A percentile compares a stretch with the other conserved stretches of the same genome.
phyloP scores from a whole-genome alignment of 2,113 vertebrate species.

The Hippocampus abdominalis region DNA sequence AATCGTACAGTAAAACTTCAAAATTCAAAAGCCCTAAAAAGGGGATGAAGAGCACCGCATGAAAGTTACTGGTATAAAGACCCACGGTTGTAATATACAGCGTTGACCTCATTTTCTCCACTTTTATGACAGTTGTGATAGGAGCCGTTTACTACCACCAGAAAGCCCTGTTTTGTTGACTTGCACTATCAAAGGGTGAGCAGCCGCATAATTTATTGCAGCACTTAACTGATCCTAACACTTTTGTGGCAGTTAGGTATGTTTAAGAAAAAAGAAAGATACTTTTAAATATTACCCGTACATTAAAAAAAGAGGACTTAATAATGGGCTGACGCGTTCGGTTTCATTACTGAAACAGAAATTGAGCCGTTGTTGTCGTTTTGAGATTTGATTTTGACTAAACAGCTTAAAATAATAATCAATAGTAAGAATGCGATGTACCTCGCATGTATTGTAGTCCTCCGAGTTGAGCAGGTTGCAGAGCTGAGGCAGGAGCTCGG shows the following conservation, averaged over 20 bases:
- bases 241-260: too few species aligned
- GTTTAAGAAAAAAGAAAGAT: too few species aligned
- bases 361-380: not conserved
- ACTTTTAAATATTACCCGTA: too few species aligned
- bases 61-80: not conserved
- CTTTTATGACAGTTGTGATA: not conserved
- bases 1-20: not conserved
- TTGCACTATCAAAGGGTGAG: too few species aligned
- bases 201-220: too few species aligned
- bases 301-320: too few species aligned
- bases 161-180: not conserved
- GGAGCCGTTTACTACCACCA: not conserved
- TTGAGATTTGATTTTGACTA: not conserved
- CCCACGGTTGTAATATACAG: not conserved
- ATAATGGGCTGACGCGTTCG: too few species aligned
- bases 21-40: not conserved
- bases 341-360: not conserved
- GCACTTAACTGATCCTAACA: too few species aligned
- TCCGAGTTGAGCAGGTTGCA: constrained; percentile 94
- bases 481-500: constrained; percentile 89
- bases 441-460: constrained; percentile 96
- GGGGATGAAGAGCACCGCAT: not conserved
- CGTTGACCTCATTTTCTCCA: not conserved
- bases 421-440: constrained; percentile 52
- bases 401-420: too few species aligned